These are phyloP conservation scores for Lithodes maja DNA, from an alignment of 2,888 invertebrate genomes.

Conservation along the genomic window DNA sequence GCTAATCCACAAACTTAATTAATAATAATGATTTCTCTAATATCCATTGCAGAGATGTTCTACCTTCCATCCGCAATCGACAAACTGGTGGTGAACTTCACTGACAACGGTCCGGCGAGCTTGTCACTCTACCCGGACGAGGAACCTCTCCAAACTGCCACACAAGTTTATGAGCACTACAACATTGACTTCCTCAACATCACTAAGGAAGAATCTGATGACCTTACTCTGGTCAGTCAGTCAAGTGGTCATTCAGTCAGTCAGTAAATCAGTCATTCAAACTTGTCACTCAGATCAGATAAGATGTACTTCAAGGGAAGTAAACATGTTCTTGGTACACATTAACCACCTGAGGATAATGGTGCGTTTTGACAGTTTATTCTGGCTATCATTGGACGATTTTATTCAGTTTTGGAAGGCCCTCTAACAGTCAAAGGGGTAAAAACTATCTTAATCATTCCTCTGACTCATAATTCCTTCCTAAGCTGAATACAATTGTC, in stretches of 20 bases:
- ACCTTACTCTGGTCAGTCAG: slow-evolving; percentile 33
- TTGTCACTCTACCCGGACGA: slow-evolving; percentile 40
- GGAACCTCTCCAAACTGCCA: slow-evolving; percentile 48
- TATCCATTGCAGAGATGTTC: slow-evolving; percentile 25
- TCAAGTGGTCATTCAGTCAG: too few relatives aligned
- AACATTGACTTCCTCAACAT: slow-evolving; percentile 38
- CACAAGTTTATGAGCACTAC: slow-evolving; percentile 42
- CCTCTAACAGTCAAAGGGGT: too few relatives aligned
- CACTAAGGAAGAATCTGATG: slow-evolving; percentile 31
- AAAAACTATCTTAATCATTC: too few relatives aligned
- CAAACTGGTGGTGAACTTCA: slow-evolving; percentile 27
- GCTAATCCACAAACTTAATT: too few relatives aligned
- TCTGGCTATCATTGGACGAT: too few relatives aligned
- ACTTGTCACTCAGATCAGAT: neutral
- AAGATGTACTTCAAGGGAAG: neutral
- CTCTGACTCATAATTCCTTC: too few relatives aligned
- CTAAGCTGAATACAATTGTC: too few relatives aligned
- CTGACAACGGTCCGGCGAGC: slow-evolving; percentile 32
- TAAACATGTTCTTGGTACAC: neutral
- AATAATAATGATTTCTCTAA: too few relatives aligned
- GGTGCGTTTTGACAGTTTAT: too few relatives aligned
- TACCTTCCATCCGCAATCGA: slow-evolving; percentile 5
- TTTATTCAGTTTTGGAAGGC: too few relatives aligned
- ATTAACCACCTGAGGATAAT: neutral
- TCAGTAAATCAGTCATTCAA: neutral